Evolutionary conservation across 1,140 invertebrate species (phyloP).

Genomic region (Brachionus asplanchnoidis): DNA sequence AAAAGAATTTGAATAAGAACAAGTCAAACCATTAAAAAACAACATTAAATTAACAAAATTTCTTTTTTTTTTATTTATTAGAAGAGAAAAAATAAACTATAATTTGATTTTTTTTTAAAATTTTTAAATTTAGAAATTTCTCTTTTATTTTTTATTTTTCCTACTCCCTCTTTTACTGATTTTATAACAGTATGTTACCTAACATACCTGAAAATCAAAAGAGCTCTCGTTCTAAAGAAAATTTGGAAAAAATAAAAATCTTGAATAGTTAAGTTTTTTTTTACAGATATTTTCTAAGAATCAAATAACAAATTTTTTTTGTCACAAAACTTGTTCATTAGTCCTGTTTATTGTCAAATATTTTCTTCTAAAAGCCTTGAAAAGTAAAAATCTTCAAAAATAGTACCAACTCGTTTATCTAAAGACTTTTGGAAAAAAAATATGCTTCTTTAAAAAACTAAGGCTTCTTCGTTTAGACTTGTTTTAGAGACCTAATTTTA

Average conservation of each 20-base stretch:
- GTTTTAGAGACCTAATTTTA: neutral
- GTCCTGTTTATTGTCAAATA: neutral
- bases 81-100: neutral
- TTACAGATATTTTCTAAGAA: neutral
- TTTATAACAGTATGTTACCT: constrained; percentile 26
- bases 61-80: neutral
- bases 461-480: neutral
- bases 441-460: neutral
- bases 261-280: neutral
- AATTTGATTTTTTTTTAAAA: neutral
- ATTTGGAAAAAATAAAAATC: neutral
- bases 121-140: neutral
- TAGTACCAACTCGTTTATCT: neutral
- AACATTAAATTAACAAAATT: constrained; percentile 13
- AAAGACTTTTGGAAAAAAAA: neutral
- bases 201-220: constrained; percentile 3
- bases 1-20: neutral
- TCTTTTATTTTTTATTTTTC: neutral
- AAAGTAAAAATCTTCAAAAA: neutral
- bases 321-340: neutral
- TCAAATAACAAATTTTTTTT: neutral
- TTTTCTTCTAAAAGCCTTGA: neutral
- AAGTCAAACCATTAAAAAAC: neutral
- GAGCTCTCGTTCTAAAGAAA: neutral
- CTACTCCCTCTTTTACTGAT: neutral